A percentile compares a stretch with the other conserved stretches of the same genome.
Conservation (phyloP, 2,888 invertebrate genomes). For the Tiliacea citrago region DNA sequence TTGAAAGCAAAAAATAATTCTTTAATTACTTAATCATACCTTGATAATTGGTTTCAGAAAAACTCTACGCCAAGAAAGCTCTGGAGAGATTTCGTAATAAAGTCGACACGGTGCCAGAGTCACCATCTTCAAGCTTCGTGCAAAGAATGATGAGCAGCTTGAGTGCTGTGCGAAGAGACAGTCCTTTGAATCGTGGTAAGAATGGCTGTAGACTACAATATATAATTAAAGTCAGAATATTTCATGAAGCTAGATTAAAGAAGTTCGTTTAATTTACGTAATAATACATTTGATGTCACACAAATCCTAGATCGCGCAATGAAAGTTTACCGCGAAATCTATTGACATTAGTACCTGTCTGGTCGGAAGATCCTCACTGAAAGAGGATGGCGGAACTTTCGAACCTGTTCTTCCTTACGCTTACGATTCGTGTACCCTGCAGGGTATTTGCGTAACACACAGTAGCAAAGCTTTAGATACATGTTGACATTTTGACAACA, state of each 20-base stretch:
- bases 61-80: constrained; percentile 23
- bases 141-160: constrained; percentile 24
- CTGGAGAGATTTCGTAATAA: constrained; percentile 42
- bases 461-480: background rate
- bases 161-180: background rate
- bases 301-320: background rate
- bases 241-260: background rate
- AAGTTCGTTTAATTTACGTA: background rate
- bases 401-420: background rate
- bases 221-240: background rate
- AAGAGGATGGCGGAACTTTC: background rate
- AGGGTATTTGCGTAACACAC: background rate
- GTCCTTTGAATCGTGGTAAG: constrained; percentile 27
- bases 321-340: background rate
- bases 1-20: too few species aligned
- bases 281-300: too few species aligned
- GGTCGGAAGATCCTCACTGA: background rate
- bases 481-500: background rate
- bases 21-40: background rate
- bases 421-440: background rate
- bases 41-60: constrained; percentile 34
- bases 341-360: background rate
- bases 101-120: constrained; percentile 4
- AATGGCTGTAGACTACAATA: background rate
- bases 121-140: constrained; percentile 23